Conservation (phyloP, 2,888 invertebrate species). For the Meteorus colon region DNA sequence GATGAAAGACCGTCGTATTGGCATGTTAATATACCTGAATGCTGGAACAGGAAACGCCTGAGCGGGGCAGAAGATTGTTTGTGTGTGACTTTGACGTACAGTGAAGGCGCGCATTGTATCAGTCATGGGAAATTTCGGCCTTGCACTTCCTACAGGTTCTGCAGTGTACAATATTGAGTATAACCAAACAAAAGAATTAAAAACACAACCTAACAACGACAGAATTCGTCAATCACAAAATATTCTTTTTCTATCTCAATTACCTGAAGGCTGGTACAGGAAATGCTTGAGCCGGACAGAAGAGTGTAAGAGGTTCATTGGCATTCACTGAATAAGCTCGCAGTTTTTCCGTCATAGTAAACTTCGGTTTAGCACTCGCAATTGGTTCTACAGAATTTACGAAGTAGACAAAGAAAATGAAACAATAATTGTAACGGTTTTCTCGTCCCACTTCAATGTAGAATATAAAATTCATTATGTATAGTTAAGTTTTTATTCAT, state of each 20-base stretch:
- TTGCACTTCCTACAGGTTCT: slow-evolving; percentile 78
- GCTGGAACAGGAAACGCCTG: slow-evolving; percentile 73
- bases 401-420: neutral
- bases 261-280: slow-evolving; percentile 83
- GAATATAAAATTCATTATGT: neutral
- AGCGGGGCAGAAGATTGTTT: slow-evolving; percentile 72
- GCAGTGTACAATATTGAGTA: slow-evolving; percentile 48
- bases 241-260: neutral
- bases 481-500: neutral
- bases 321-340: slow-evolving; percentile 55
- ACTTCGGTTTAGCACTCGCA: slow-evolving; percentile 76
- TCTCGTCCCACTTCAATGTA: neutral
- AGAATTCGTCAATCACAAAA: neutral
- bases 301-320: slow-evolving; percentile 74
- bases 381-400: slow-evolving; percentile 77
- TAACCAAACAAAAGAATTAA: neutral
- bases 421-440: neutral
- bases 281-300: slow-evolving; percentile 83
- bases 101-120: slow-evolving; percentile 60
- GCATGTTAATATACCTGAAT: slow-evolving; percentile 70
- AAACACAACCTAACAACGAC: slow-evolving; percentile 3
- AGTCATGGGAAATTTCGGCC: slow-evolving; percentile 76
- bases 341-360: slow-evolving; percentile 66
- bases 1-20: slow-evolving; percentile 9
- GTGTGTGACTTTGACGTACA: slow-evolving; percentile 51